Evolutionary conservation across 2,113 vertebrate species (phyloP).

Genomic region (Mustelus asterias): DNA sequence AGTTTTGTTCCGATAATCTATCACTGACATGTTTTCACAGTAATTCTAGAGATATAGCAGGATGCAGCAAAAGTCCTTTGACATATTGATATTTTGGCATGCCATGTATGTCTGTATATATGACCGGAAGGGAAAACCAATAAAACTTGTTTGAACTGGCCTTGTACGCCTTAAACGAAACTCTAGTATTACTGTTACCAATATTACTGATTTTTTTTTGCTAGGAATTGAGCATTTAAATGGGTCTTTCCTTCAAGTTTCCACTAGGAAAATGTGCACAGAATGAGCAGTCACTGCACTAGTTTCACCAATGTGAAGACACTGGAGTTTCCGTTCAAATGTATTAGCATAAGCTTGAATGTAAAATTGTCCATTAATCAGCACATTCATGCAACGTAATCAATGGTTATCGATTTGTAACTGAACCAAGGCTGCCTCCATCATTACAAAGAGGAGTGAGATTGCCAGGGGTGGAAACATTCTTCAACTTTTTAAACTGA

Average conservation of each 20-base stretch:
- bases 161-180: no score
- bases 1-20: not conserved
- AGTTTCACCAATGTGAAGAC: not conserved
- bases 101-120: not conserved
- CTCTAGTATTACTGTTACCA: no score
- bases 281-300: not conserved
- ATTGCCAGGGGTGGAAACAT: not conserved
- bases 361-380: not conserved
- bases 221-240: no score
- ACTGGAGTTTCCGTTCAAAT: not conserved
- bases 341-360: not conserved
- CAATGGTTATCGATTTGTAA: not conserved
- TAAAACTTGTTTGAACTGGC: no score
- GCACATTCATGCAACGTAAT: no score
- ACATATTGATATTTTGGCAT: not conserved
- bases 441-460: not conserved
- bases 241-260: not conserved
- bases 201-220: no score
- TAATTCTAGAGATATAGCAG: not conserved
- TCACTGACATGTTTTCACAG: not conserved
- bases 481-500: not conserved
- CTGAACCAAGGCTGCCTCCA: not conserved
- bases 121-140: no score
- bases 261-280: not conserved
- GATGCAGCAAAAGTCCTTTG: not conserved